Base-by-base conservation (phyloP, 2,113 vertebrate genomes). In the Leucosticte australis region DNA sequence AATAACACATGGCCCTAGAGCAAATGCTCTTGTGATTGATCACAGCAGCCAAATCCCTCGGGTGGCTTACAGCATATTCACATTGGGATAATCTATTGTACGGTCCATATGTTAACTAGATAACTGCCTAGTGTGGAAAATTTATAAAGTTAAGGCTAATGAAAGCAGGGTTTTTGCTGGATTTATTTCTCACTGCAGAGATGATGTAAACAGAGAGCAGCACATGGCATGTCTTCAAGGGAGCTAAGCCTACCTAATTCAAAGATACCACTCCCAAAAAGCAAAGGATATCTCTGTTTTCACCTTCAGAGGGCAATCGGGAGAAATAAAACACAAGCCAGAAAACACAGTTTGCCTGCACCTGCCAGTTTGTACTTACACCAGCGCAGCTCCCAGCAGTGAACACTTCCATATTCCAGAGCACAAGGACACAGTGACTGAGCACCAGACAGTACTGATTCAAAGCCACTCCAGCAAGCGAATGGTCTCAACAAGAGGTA, bases 1-100 rank as follows among this genome's bases (percentile, higher is more conserved):
- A 94, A 90, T 88, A 96, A 96, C 88, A 95, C 67, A 96, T 94
- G 80, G 83, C 49, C 57, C 35, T 78, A 69, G 41, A 91, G 75
- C 79, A 87, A 96, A 95, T 69, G 80, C 27, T 92, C 59, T 76
- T 92, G 55, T 79, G 87, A 97, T 91, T 97, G 93, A 97, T 95
- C 76, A 94, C 60, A 93, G 75, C 55, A 56, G 56, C 50, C 46
- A 89, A 96, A 92, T 95, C 94, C 92, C 81, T 79, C 0, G 31
- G 70, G 91, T 70, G 35, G 77, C 69, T 85, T 94, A 91, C 42
- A 85, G 26, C 91, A 93, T 79, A 93, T 74, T 89, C 76, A 55
- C 70, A 89, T 10, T 68, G 82, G 91, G 69, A 80, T 89, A 67
- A 92, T 88, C 46, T 95, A 70, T 71, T 82, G 31, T 90, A 92